phyloP scores from a whole-genome alignment of 1,140 invertebrate species.

The Helicoverpa zea region DNA sequence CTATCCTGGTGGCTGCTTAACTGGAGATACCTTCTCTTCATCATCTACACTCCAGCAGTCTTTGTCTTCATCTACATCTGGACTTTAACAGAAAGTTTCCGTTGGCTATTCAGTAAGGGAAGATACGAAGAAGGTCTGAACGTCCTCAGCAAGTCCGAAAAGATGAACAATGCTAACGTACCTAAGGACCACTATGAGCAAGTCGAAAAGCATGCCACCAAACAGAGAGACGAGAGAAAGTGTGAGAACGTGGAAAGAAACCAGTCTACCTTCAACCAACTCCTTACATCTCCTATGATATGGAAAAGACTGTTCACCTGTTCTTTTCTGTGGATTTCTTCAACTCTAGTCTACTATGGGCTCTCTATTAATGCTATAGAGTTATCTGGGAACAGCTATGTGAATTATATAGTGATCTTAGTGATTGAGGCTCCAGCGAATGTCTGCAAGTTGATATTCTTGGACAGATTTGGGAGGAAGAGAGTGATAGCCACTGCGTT shows the following conservation, averaged over 20 bases:
- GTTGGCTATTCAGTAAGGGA: slow-evolving; percentile 93
- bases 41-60: slow-evolving; percentile 90
- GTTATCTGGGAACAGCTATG: slow-evolving; percentile 89
- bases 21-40: slow-evolving; percentile 90
- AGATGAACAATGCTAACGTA: slow-evolving; percentile 89
- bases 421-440: slow-evolving; percentile 88
- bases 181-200: slow-evolving; percentile 86
- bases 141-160: slow-evolving; percentile 88
- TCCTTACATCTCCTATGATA: slow-evolving; percentile 87
- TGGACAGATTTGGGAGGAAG: slow-evolving; percentile 89
- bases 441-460: slow-evolving; percentile 88
- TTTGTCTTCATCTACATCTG: slow-evolving; percentile 89
- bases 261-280: slow-evolving; percentile 85
- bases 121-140: slow-evolving; percentile 89
- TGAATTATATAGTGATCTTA: slow-evolving; percentile 88
- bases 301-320: slow-evolving; percentile 89
- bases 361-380: slow-evolving; percentile 91
- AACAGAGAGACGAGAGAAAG: slow-evolving; percentile 78
- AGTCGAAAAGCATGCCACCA: slow-evolving; percentile 79
- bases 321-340: slow-evolving; percentile 90
- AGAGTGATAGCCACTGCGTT: slow-evolving; percentile 87
- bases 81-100: slow-evolving; percentile 89
- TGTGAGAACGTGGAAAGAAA: slow-evolving; percentile 69
- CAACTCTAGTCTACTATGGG: slow-evolving; percentile 93
- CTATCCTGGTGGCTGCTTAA: slow-evolving; percentile 90